phyloP scores from a whole-genome alignment of 2,888 invertebrate species.

The Melanostoma mellinum region DNA sequence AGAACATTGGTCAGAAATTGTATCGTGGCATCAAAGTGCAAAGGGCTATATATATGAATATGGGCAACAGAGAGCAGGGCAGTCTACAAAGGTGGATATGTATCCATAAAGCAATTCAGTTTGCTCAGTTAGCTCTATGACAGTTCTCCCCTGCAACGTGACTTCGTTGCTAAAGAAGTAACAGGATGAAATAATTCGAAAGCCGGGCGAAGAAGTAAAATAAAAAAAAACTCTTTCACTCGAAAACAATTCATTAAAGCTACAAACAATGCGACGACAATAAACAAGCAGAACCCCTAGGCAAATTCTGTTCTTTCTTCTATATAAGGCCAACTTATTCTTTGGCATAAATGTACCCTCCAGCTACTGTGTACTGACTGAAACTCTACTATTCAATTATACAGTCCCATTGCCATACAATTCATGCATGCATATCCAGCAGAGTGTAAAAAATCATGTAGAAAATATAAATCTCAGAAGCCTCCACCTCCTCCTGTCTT shows the following conservation, averaged over 20 bases:
- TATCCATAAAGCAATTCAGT: no score
- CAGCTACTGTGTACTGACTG: slow-evolving; percentile 52
- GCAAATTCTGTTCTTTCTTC: slow-evolving; percentile 30
- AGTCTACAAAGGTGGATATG: no score
- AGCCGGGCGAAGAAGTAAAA: no score
- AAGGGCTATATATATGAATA: no score
- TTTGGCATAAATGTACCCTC: slow-evolving; percentile 16
- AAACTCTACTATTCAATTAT: slow-evolving; percentile 47
- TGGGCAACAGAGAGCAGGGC: no score
- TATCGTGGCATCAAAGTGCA: no score
- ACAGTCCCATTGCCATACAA: slow-evolving; percentile 43
- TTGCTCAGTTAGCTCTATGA: no score
- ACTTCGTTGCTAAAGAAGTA: no score
- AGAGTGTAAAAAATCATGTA: slow-evolving; percentile 51
- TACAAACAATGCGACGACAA: slow-evolving; percentile 5
- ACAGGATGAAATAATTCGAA: no score
- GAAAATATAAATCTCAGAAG: slow-evolving; percentile 50
- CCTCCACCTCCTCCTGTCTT: slow-evolving; percentile 1
- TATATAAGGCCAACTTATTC: slow-evolving; percentile 19
- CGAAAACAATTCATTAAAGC: neutral
- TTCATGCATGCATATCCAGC: neutral
- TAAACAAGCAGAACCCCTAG: neutral
- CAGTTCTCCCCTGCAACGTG: no score
- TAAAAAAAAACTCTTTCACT: no score
- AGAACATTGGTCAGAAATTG: no score